Conservation (phyloP, 1,140 invertebrate genomes). For the Aculops lycopersici region DNA sequence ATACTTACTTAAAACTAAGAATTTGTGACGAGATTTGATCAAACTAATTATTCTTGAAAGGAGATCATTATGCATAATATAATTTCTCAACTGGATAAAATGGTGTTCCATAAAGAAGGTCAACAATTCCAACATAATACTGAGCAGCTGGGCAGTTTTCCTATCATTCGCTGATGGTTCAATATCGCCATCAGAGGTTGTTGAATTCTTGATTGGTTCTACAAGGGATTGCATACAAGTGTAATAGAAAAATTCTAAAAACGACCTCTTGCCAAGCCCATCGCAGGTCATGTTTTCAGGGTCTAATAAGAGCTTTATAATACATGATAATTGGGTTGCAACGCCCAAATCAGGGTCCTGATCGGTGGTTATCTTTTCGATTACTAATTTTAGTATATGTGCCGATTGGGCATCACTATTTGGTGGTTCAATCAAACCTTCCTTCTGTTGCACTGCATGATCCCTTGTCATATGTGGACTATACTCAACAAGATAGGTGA, state of each 20-base stretch:
- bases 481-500: conserved; percentile 91
- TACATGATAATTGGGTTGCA: conserved; percentile 73
- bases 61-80: conserved; percentile 81
- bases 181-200: conserved; percentile 30
- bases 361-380: conserved; percentile 57
- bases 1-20: conserved; percentile 55
- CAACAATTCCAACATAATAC: conserved; percentile 68
- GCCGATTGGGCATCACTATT: conserved; percentile 29
- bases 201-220: conserved; percentile 58
- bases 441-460: conserved; percentile 54
- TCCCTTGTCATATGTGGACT: conserved; percentile 86
- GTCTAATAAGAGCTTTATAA: conserved; percentile 67
- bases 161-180: conserved; percentile 36
- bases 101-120: conserved; percentile 99
- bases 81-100: conserved; percentile 92
- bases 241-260: conserved; percentile 94
- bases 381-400: conserved; percentile 78
- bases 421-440: conserved; percentile 1
- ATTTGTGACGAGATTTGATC: conserved; percentile 89
- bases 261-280: conserved; percentile 46
- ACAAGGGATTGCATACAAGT: conserved; percentile 81
- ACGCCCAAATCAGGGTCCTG: conserved; percentile 53
- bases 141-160: conserved; percentile 69
- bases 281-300: conserved; percentile 88
- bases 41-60: conserved; percentile 68